Conservation (phyloP, 2,888 invertebrate species). For the Odontothrips loti region DNA sequence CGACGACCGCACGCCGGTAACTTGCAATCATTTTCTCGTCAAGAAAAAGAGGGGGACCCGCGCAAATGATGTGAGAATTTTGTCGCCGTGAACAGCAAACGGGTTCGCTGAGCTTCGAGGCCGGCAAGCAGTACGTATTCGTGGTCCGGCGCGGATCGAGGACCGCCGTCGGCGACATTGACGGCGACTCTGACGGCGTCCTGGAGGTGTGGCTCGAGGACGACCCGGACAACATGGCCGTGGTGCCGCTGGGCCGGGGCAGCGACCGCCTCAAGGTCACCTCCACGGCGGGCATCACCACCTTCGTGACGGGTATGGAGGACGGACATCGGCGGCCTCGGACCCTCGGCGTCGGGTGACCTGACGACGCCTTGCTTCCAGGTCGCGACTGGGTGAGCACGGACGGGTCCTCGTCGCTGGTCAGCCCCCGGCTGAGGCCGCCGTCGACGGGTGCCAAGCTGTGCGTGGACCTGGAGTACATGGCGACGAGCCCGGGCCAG, state of each 20-base stretch:
- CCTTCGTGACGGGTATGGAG: background rate
- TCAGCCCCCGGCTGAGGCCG: background rate
- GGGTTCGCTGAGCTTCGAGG: background rate
- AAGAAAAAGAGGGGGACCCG: too few relatives aligned
- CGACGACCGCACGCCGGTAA: background rate
- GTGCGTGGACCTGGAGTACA: constrained; percentile 15
- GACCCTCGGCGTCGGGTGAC: background rate
- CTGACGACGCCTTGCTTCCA: background rate
- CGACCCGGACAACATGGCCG: constrained; percentile 14
- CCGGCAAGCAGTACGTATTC: background rate
- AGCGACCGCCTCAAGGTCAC: constrained; percentile 2
- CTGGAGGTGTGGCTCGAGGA: constrained; percentile 2
- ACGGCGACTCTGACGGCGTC: background rate
- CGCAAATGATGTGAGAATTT: too few relatives aligned
- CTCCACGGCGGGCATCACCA: background rate
- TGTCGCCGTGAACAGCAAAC: background rate
- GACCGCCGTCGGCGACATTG: too few relatives aligned
- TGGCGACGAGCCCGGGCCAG: background rate
- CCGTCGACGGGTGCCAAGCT: background rate
- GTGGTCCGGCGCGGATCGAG: constrained; percentile 12
- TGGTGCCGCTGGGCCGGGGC: background rate
- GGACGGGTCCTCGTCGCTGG: background rate
- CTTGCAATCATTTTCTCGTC: too few relatives aligned
- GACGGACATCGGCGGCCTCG: background rate
- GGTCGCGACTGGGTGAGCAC: background rate